Percentiles rank a stretch among this genome's conserved stretches.
phyloP scores from a whole-genome alignment of 1,140 invertebrate species.

The Bombus confusus region DNA sequence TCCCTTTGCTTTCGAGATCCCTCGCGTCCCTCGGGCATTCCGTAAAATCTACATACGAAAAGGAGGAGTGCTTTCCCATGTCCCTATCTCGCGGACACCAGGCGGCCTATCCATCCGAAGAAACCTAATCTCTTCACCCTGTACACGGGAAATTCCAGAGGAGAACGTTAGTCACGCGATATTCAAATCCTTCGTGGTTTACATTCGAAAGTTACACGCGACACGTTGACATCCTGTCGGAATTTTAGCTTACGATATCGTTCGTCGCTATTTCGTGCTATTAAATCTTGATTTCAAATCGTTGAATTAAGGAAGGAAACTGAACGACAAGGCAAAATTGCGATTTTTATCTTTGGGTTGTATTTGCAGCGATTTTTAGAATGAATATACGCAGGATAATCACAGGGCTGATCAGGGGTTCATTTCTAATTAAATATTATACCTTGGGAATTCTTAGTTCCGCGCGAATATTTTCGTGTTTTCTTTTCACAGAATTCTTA shows the following conservation, averaged over 20 bases:
- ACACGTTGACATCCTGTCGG: neutral
- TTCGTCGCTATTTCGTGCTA: neutral
- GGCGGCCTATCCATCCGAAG: conserved; percentile 65
- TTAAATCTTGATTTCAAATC: neutral
- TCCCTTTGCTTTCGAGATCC: conserved; percentile 59
- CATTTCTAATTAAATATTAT: neutral
- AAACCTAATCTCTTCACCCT: conserved; percentile 67
- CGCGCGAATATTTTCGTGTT: neutral
- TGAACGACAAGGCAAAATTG: neutral
- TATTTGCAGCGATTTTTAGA: neutral
- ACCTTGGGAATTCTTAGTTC: neutral
- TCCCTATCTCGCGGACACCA: conserved; percentile 68
- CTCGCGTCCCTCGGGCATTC: conserved; percentile 61
- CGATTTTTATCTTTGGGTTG: neutral
- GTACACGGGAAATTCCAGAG: conserved; percentile 56
- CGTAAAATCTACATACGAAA: conserved; percentile 72
- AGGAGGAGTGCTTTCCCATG: conserved; percentile 72
- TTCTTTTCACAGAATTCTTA: neutral
- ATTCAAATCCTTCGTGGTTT: conserved; percentile 57
- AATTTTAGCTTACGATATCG: neutral
- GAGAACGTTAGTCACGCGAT: conserved; percentile 60
- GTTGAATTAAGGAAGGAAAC: neutral
- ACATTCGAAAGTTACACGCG: neutral
- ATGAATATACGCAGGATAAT: neutral
- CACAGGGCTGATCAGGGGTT: neutral